These are phyloP conservation scores for Puma concolor DNA, from an alignment of 2,113 vertebrate species.

Conservation along the genomic window DNA sequence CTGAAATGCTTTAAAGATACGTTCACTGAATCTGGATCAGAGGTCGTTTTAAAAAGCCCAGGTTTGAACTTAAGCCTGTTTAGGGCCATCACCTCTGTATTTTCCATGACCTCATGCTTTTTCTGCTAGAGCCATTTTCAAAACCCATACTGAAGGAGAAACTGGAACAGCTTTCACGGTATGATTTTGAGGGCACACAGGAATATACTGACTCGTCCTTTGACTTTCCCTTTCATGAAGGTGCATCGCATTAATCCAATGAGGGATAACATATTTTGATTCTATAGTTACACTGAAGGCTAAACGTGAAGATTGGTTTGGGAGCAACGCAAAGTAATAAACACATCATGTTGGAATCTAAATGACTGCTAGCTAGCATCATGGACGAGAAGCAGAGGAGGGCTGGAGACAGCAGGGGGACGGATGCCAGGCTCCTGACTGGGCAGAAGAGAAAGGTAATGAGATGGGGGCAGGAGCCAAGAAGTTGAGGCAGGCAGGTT, in stretches of 20 bases:
- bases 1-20: conserved; percentile 19
- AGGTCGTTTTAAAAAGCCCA: neutral
- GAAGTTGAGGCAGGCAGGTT: neutral
- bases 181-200: neutral
- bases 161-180: neutral
- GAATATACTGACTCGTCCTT: neutral
- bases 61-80: neutral
- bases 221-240: neutral
- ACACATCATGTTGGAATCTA: neutral
- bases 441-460: too few species aligned
- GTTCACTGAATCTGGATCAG: neutral
- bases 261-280: neutral
- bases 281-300: neutral
- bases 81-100: neutral
- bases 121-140: neutral
- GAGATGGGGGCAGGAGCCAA: too few species aligned
- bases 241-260: neutral
- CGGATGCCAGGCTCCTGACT: neutral
- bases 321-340: neutral
- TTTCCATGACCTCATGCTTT: neutral
- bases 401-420: neutral
- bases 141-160: neutral
- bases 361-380: neutral
- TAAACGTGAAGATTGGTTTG: neutral
- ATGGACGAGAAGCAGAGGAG: neutral